Evolutionary conservation across 2,888 invertebrate species (phyloP).

Genomic region (Diploptera punctata): DNA sequence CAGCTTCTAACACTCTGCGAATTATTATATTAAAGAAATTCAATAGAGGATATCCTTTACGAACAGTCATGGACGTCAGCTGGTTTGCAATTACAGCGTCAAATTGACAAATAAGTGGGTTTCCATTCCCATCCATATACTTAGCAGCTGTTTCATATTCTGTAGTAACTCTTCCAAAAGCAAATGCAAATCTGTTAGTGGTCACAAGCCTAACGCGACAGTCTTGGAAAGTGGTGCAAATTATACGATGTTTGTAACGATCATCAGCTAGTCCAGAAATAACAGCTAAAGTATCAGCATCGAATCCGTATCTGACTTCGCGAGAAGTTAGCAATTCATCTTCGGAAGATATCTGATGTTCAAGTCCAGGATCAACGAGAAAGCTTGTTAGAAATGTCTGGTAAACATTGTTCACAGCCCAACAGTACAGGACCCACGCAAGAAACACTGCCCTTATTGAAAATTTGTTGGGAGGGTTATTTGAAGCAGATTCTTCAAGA

Average conservation of each 20-base stretch:
- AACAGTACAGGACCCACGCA: slow-evolving; percentile 5
- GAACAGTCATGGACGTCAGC: neutral
- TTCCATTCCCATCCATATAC: slow-evolving; percentile 2
- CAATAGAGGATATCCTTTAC: neutral
- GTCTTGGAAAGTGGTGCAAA: neutral
- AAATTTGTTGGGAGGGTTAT: neutral
- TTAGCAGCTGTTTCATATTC: neutral
- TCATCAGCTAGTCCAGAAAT: neutral
- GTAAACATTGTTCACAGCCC: slow-evolving; percentile 13
- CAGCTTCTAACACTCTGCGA: neutral
- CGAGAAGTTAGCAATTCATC: neutral
- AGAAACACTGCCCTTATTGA: neutral
- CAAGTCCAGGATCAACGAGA: neutral
- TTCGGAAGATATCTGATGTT: slow-evolving; percentile 9
- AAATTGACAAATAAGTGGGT: neutral
- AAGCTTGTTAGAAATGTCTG: slow-evolving; percentile 11
- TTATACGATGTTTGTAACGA: neutral
- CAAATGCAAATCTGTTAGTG: neutral
- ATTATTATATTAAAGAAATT: neutral
- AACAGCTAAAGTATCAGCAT: neutral
- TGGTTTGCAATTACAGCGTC: neutral
- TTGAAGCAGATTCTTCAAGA: slow-evolving; percentile 3
- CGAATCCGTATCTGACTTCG: neutral
- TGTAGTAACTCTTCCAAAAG: neutral
- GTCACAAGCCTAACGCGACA: neutral